phyloP scores from a whole-genome alignment of 2,888 invertebrate species.

The Aplocera efformata region DNA sequence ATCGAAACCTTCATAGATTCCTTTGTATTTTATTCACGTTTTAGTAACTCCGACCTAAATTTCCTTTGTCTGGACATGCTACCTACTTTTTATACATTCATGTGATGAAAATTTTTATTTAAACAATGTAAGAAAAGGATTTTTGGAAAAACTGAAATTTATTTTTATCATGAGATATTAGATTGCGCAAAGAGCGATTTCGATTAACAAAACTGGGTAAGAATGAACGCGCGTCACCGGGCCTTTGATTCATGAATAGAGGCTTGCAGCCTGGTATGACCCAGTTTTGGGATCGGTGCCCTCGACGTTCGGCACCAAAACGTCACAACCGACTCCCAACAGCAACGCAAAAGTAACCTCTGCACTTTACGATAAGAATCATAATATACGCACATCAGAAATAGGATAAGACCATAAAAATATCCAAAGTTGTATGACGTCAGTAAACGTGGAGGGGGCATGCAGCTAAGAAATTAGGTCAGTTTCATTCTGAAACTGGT shows the following conservation, averaged over 20 bases:
- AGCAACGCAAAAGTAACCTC: constrained; percentile 25
- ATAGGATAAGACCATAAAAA: constrained; percentile 45
- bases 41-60: too few relatives aligned
- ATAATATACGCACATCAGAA: constrained; percentile 34
- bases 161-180: too few relatives aligned
- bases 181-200: constrained; percentile 32
- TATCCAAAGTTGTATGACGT: constrained; percentile 74
- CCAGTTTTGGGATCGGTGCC: constrained; percentile 80
- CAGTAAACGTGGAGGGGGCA: constrained; percentile 71
- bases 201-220: constrained; percentile 58
- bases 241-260: constrained; percentile 80
- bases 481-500: constrained; percentile 84
- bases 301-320: constrained; percentile 28
- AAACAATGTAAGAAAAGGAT: too few relatives aligned
- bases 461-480: constrained; percentile 79
- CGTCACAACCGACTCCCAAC: constrained; percentile 33
- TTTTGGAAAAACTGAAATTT: too few relatives aligned
- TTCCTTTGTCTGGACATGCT: too few relatives aligned
- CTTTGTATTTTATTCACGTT: too few relatives aligned
- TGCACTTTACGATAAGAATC: constrained; percentile 21
- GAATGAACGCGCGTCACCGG: constrained; percentile 70
- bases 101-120: too few relatives aligned
- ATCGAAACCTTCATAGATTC: too few relatives aligned
- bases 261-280: constrained; percentile 84
- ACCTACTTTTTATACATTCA: too few relatives aligned